Percentiles rank a stretch among this genome's conserved stretches.
Conservation (phyloP, 2,113 vertebrate genomes). For the Leptobrachium leishanense region DNA sequence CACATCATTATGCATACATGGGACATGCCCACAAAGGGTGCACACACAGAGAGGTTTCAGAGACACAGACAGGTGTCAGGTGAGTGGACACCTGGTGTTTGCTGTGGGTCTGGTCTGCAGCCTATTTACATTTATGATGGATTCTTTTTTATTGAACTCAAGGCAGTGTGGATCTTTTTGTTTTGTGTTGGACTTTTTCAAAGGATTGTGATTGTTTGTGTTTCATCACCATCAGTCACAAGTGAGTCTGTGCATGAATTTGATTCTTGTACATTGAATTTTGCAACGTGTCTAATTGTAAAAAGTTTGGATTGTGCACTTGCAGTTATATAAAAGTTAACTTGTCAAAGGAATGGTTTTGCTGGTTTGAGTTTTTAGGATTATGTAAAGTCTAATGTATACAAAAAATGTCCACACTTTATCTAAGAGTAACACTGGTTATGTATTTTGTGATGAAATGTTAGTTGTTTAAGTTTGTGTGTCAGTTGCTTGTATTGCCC, state of each 20-base stretch:
- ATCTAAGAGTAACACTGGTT: no score
- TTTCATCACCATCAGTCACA: conserved; percentile 3
- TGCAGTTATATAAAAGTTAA: no score
- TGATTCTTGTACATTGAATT: neutral
- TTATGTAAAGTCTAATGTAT: no score
- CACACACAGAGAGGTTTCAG: neutral
- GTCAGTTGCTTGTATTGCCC: no score
- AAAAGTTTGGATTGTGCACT: no score
- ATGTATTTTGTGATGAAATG: no score
- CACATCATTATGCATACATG: neutral
- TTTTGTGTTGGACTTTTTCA: conserved; percentile 4
- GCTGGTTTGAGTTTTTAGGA: no score
- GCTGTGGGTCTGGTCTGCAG: conserved; percentile 7
- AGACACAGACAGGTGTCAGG: conserved; percentile 38
- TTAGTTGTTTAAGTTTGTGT: no score
- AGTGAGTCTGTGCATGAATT: neutral
- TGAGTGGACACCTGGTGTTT: conserved; percentile 45
- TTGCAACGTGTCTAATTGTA: no score
- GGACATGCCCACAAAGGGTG: conserved; percentile 7
- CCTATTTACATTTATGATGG: conserved; percentile 24
- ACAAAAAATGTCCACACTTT: no score
- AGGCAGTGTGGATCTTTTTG: neutral
- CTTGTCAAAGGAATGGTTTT: no score
- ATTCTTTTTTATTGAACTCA: conserved; percentile 28
- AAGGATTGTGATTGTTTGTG: conserved; percentile 17